Conservation (phyloP, 2,888 invertebrate genomes). For the Siphlonurus alternatus region DNA sequence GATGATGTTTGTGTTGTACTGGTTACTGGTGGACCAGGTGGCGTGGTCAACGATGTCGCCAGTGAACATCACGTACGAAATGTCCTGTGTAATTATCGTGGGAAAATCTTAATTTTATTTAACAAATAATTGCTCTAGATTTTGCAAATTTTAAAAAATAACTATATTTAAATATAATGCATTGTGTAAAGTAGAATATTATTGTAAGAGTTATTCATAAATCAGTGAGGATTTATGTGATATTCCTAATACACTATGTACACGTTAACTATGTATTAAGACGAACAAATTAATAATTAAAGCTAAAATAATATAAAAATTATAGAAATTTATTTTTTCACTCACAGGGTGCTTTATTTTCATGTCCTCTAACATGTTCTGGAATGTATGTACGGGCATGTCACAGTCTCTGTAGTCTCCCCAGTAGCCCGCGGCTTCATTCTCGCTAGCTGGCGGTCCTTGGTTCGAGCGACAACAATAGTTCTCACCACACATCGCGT, state of each 20-base stretch:
- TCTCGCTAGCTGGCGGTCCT: conserved; percentile 22
- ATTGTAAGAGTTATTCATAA: too few species aligned
- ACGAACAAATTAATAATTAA: too few species aligned
- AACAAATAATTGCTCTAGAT: too few species aligned
- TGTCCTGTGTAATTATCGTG: conserved; percentile 27
- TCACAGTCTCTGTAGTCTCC: conserved; percentile 68
- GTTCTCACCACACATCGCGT: conserved; percentile 54
- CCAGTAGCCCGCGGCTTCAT: conserved; percentile 51
- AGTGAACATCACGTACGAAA: conserved; percentile 59
- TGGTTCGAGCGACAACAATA: conserved; percentile 56
- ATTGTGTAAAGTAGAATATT: too few species aligned
- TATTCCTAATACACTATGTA: too few species aligned
- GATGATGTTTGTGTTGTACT: conserved; percentile 42
- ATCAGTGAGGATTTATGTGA: too few species aligned
- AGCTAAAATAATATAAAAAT: too few species aligned
- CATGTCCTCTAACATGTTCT: conserved; percentile 41
- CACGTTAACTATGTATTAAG: too few species aligned
- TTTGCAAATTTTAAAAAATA: too few species aligned
- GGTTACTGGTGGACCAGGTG: conserved; percentile 65
- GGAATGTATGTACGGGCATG: conserved; percentile 48
- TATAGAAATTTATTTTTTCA: too few species aligned
- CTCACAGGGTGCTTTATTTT: conserved; percentile 1
- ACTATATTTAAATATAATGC: too few species aligned
- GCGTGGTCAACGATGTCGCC: conserved; percentile 79
- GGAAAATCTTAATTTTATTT: too few species aligned